A percentile compares a stretch with the other conserved stretches of the same genome.
These are phyloP conservation scores for Bovichtus diacanthus DNA, from an alignment of 2,797 vertebrate species.

Conservation along the genomic window DNA sequence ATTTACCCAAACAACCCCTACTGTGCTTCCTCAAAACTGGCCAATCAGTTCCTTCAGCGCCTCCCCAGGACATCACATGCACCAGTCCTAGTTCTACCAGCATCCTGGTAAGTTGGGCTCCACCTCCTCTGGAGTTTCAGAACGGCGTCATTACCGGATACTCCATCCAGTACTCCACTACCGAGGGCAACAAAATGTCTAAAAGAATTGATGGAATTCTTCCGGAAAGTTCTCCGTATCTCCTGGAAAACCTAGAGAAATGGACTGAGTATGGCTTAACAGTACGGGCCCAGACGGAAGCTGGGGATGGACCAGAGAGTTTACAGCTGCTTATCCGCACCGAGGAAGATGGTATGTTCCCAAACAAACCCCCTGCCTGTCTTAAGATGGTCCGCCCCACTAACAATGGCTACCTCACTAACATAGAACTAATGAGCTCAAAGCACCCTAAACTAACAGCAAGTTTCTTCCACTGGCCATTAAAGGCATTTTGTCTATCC, in stretches of 20 bases:
- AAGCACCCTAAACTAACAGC: conserved; percentile 59
- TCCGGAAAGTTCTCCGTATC: conserved; percentile 89
- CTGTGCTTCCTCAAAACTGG: conserved; percentile 70
- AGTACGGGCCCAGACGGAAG: conserved; percentile 92
- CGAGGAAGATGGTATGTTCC: conserved; percentile 99
- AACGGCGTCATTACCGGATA: conserved; percentile 94
- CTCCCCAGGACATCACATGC: conserved; percentile 96
- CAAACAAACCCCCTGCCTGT: conserved; percentile 76
- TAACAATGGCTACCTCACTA: conserved; percentile 64
- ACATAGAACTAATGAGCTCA: conserved; percentile 53
- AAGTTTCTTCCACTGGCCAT: conserved; percentile 26
- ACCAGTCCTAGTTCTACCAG: conserved; percentile 97
- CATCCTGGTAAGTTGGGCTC: conserved; percentile 98
- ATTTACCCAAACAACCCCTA: conserved; percentile 67
- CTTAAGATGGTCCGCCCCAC: conserved; percentile 57
- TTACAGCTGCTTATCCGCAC: conserved; percentile 95
- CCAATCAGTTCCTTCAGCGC: conserved; percentile 94
- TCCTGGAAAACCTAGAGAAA: conserved; percentile 96
- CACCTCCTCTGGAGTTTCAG: conserved; percentile 93
- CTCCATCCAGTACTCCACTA: conserved; percentile 91
- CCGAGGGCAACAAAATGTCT: conserved; percentile 89
- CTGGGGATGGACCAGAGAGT: conserved; percentile 95
- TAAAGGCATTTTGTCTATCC: conserved; percentile 28
- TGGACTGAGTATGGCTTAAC: conserved; percentile 97
- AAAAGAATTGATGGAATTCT: conserved; percentile 89